Conservation (phyloP, 2,113 vertebrate species). For the Mellivora capensis region DNA sequence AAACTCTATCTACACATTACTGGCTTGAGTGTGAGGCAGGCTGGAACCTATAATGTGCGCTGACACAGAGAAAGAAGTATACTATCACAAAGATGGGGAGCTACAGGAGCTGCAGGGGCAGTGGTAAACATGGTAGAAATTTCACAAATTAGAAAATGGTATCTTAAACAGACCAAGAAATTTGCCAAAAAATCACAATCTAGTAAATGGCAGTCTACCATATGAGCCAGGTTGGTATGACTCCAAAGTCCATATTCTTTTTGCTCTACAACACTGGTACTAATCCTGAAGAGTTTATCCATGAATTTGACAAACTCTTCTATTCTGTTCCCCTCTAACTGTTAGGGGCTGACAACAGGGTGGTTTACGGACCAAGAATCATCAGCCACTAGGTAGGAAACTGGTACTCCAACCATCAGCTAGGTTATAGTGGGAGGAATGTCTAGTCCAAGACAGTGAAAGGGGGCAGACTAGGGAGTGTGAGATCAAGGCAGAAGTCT, state of each 20-base stretch:
- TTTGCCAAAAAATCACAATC: not conserved
- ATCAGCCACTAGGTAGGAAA: not conserved
- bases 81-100: not conserved
- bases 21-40: not conserved
- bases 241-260: not conserved
- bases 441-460: not conserved
- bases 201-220: not conserved
- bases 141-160: conserved; percentile 5
- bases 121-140: not conserved
- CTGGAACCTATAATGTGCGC: not conserved
- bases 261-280: not conserved
- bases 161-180: not conserved
- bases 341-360: not conserved
- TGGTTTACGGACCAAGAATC: not conserved
- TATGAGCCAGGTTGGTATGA: not conserved
- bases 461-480: not conserved
- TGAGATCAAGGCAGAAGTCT: not conserved
- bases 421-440: not conserved
- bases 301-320: not conserved
- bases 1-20: not conserved
- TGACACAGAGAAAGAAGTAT: not conserved
- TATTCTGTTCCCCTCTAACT: not conserved
- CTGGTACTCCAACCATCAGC: not conserved
- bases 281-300: not conserved
- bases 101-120: not conserved